Base-by-base conservation (phyloP, 2,888 invertebrate species). In the Tryphoninae sp. region DNA sequence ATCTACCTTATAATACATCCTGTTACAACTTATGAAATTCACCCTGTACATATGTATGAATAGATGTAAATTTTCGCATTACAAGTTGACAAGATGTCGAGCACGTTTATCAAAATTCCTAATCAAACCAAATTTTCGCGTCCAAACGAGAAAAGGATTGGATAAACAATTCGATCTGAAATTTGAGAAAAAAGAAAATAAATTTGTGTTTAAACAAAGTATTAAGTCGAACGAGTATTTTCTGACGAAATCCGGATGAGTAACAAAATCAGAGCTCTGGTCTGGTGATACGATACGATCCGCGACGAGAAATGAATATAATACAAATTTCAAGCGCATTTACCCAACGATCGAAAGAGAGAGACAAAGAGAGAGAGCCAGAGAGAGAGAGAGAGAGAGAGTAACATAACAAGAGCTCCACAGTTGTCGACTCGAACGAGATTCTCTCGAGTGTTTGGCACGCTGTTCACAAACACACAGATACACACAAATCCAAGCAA, bases 51-150 rank as follows among this genome's bases (percentile, higher is more conserved):
- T 11, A 61, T 26, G n/a, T 26, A 33, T 33, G 7, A 26, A 33
- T 26, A n/a, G 26, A 61, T 61, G 16, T 6, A 69, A 42, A 40
- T 58, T 58, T 22, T 13, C 6, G 33, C 4, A 33, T 33, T 33
- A 6, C 33, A 3, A 49, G 59, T 45, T 71, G 42, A 26, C 45
- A 67, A 65, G 51, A 19, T 53, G 53, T 68, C 33, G 16, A 74
- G 53, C 53, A 55, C 22, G 22, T 42, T 42, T n/a, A 2, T 23
- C 49, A 6, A 64, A 74, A 42, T 8, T 55, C 1, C 4, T n/a
- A 19, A 64, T 51, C 7, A 7, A 72, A 7, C 22, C 2, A 40
- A 72, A 62, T 22, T 62, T 51, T 6, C 19, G 13, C 53, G 7
- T 16, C 7, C 6, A 53, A 53, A 2, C 19, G 49, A 49, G 49